A percentile compares a stretch with the other conserved stretches of the same genome.
phyloP scores from a whole-genome alignment of 2,797 vertebrate species.

The Otolemur crassicaudatus region DNA sequence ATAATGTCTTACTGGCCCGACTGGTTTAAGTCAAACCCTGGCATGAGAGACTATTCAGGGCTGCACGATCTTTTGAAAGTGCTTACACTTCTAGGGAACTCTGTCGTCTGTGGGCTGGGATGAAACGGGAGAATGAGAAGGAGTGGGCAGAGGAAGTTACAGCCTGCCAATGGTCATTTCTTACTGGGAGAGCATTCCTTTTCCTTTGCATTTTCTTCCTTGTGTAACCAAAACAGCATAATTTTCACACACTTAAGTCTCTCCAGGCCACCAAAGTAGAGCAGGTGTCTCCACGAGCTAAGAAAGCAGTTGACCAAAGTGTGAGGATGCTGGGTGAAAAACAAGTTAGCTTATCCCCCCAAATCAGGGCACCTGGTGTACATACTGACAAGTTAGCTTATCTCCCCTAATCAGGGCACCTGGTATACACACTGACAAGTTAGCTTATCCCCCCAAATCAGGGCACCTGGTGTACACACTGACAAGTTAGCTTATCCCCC shows the following conservation, averaged over 20 bases:
- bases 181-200: constrained; percentile 19
- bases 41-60: neutral
- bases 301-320: constrained; percentile 1
- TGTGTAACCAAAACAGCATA: constrained; percentile 54
- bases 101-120: neutral
- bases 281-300: constrained; percentile 46
- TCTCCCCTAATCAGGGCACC: neutral
- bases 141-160: constrained; percentile 63
- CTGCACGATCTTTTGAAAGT: neutral
- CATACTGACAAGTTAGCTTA: neutral
- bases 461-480: neutral
- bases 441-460: constrained; percentile 20
- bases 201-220: constrained; percentile 41
- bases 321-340: neutral
- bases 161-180: constrained; percentile 36
- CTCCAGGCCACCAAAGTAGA: constrained; percentile 65
- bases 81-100: neutral
- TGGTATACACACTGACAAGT: neutral
- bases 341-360: neutral
- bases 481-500: no score
- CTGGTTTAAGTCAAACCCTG: constrained; percentile 7
- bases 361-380: neutral
- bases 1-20: neutral
- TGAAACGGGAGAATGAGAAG: constrained; percentile 18
- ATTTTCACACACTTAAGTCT: constrained; percentile 32